phyloP scores from a whole-genome alignment of 2,797 vertebrate genomes.

The Margarornis squamiger region DNA sequence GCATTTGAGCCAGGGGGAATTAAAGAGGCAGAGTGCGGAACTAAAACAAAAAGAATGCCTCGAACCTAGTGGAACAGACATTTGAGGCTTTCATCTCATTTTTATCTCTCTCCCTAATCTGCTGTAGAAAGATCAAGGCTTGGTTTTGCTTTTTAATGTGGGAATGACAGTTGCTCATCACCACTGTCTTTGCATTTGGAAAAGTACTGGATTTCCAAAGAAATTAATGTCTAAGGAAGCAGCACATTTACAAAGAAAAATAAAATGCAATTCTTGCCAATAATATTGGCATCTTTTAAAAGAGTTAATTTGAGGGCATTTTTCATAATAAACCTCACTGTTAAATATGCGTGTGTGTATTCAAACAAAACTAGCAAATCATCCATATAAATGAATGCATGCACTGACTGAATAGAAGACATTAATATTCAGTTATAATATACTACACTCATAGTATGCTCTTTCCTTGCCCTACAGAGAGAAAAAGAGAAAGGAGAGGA shows the following conservation, averaged over 20 bases:
- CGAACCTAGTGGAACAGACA: slow-evolving; percentile 89
- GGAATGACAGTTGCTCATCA: slow-evolving; percentile 66
- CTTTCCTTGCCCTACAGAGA: slow-evolving; percentile 39
- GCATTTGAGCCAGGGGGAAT: slow-evolving; percentile 88
- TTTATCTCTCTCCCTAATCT: slow-evolving; percentile 80
- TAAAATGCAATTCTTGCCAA: slow-evolving; percentile 63
- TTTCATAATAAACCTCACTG: slow-evolving; percentile 66
- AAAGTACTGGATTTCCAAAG: slow-evolving; percentile 49
- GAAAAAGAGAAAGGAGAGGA: background rate
- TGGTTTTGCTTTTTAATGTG: slow-evolving; percentile 63
- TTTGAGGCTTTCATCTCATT: slow-evolving; percentile 85
- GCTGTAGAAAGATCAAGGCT: slow-evolving; percentile 70
- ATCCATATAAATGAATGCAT: slow-evolving; percentile 69
- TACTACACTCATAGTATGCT: slow-evolving; percentile 51
- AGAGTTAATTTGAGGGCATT: slow-evolving; percentile 70
- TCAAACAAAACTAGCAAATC: slow-evolving; percentile 74
- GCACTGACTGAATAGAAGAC: slow-evolving; percentile 59
- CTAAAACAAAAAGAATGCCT: slow-evolving; percentile 78
- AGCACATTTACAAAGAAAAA: slow-evolving; percentile 63
- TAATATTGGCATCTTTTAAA: slow-evolving; percentile 67
- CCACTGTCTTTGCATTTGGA: slow-evolving; percentile 50
- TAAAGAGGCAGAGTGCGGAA: slow-evolving; percentile 83
- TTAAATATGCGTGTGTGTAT: slow-evolving; percentile 66
- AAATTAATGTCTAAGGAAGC: slow-evolving; percentile 42
- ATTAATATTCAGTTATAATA: slow-evolving; percentile 70